Percentiles rank a stretch among this genome's conserved stretches.
phyloP scores from a whole-genome alignment of 2,113 vertebrate genomes.

The Cryptotis parvus region DNA sequence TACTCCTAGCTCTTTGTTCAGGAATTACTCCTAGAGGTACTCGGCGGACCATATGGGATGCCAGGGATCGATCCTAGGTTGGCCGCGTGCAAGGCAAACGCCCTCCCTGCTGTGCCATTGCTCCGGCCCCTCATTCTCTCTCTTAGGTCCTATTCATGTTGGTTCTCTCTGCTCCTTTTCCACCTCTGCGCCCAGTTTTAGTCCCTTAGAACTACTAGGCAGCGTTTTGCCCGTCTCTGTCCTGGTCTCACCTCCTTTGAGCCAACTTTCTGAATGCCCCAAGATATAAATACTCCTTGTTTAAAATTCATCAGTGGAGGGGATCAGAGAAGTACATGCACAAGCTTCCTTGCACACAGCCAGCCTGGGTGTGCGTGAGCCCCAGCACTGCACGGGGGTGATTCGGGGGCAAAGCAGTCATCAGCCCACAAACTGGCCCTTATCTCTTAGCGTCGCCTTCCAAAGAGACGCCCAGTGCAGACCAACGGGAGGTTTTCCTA shows the following conservation, averaged over 20 bases:
- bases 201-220: not conserved
- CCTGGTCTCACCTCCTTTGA: conserved; percentile 23
- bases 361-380: too few relatives aligned
- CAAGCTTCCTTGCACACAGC: too few relatives aligned
- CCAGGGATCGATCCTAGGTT: too few relatives aligned
- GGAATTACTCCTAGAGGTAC: too few relatives aligned
- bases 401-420: too few relatives aligned
- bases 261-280: not conserved
- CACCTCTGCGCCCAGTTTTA: not conserved
- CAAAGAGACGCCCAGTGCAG: not conserved
- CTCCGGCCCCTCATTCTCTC: not conserved
- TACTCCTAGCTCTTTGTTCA: too few relatives aligned
- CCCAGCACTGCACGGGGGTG: too few relatives aligned
- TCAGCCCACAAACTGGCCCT: not conserved
- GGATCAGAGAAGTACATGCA: not conserved
- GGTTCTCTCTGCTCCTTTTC: not conserved
- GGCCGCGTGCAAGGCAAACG: too few relatives aligned
- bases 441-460: not conserved
- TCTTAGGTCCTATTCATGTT: not conserved
- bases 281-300: not conserved
- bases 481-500: not conserved
- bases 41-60: too few relatives aligned
- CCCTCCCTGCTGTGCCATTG: not conserved
- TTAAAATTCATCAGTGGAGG: not conserved
- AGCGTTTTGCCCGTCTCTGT: not conserved